Evolutionary conservation across 2,113 vertebrate genomes (phyloP).

Genomic region (Pollachius pollachius): DNA sequence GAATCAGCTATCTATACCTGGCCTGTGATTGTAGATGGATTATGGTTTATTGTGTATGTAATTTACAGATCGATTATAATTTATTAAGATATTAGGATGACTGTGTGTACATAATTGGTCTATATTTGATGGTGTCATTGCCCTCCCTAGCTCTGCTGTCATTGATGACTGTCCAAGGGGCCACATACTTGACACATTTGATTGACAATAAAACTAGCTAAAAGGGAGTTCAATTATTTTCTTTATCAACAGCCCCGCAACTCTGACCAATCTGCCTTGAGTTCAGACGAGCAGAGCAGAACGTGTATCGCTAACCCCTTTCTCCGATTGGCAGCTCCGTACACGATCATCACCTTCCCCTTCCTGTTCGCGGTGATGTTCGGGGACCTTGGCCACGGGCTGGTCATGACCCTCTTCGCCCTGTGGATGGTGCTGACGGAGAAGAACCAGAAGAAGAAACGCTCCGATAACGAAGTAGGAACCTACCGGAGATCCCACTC

Average conservation of each 20-base stretch:
- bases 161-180: background rate
- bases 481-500: background rate
- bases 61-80: no score
- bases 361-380: conserved; percentile 99
- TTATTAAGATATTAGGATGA: no score
- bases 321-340: conserved; percentile 79
- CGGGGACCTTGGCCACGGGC: conserved; percentile 91
- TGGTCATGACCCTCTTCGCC: conserved; percentile 84
- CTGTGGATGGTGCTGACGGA: conserved; percentile 94
- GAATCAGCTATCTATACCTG: no score
- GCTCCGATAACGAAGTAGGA: conserved; percentile 84
- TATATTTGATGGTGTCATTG: background rate
- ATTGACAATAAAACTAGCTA: no score
- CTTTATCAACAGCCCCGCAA: no score
- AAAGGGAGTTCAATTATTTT: no score
- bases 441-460: conserved; percentile 78
- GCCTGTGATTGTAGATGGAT: no score
- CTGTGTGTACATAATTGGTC: no score
- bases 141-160: background rate
- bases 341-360: conserved; percentile 95
- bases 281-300: no score
- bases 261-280: no score
- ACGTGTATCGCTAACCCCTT: background rate
- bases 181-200: no score
- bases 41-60: no score